These are phyloP conservation scores for Hafferia zeledoni DNA, from an alignment of 2,797 vertebrate genomes.

Conservation along the genomic window DNA sequence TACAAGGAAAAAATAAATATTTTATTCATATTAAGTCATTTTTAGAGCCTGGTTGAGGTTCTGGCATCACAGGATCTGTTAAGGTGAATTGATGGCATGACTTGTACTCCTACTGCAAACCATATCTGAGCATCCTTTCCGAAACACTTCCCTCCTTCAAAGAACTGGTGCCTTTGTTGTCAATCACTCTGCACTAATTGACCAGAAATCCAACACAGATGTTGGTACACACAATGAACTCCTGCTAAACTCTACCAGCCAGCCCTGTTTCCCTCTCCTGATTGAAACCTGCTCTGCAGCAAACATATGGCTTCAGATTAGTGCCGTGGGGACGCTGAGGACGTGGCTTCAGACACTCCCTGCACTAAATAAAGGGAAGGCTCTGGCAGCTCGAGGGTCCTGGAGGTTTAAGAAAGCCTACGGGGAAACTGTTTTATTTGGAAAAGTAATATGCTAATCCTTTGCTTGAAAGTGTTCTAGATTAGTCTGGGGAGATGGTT, in stretches of 20 bases:
- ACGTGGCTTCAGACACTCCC: background rate
- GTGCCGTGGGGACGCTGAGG: background rate
- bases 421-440: background rate
- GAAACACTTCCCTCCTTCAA: background rate
- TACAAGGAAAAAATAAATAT: background rate
- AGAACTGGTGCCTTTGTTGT: background rate
- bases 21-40: slow-evolving; percentile 11
- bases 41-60: background rate
- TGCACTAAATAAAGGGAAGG: background rate
- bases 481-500: background rate
- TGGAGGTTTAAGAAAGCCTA: background rate
- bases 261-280: background rate
- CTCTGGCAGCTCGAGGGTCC: background rate
- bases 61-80: background rate
- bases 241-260: background rate
- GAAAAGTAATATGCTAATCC: background rate
- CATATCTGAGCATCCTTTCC: background rate
- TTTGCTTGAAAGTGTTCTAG: background rate
- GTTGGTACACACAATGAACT: background rate
- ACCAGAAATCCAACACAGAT: background rate
- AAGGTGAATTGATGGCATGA: background rate
- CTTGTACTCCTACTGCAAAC: background rate
- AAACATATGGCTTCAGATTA: background rate
- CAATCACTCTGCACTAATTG: background rate
- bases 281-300: background rate